These are phyloP conservation scores for Pterocles orientalis DNA, from an alignment of 2,113 vertebrate species.

Conservation along the genomic window DNA sequence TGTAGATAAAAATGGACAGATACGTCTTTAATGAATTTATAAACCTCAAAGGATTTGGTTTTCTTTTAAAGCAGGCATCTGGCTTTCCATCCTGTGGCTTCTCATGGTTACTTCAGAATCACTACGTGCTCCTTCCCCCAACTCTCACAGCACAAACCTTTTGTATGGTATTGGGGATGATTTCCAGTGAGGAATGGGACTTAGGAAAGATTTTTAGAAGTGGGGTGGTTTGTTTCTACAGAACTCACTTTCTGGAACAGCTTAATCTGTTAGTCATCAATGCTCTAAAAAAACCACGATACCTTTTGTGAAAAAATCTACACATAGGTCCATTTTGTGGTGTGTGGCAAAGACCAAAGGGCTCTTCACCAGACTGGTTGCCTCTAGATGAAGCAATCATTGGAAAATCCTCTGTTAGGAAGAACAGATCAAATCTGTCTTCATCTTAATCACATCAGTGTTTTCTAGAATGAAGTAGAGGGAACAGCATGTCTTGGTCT, in stretches of 20 bases:
- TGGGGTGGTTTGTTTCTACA: neutral
- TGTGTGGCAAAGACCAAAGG: neutral
- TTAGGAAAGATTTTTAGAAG: neutral
- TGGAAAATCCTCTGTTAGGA: neutral
- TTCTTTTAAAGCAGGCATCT: conserved; percentile 2
- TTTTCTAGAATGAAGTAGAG: neutral
- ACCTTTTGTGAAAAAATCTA: neutral
- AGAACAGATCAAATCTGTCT: neutral
- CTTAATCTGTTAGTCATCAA: neutral
- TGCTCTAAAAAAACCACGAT: neutral
- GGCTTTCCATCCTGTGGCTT: neutral
- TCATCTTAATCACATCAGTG: neutral
- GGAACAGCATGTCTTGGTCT: neutral
- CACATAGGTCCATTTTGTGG: accelerated
- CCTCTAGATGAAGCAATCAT: neutral
- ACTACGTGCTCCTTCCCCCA: accelerated
- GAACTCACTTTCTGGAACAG: neutral
- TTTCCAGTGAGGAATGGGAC: neutral
- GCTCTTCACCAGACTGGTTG: neutral
- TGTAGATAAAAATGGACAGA: neutral
- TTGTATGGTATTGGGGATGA: neutral
- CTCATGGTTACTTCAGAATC: neutral
- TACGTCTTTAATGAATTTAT: neutral
- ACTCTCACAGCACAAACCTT: neutral
- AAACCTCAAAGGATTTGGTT: neutral